A percentile compares a stretch with the other conserved stretches of the same genome.
These are phyloP conservation scores for Dascyllus trimaculatus DNA, from an alignment of 2,113 vertebrate genomes.

Conservation along the genomic window DNA sequence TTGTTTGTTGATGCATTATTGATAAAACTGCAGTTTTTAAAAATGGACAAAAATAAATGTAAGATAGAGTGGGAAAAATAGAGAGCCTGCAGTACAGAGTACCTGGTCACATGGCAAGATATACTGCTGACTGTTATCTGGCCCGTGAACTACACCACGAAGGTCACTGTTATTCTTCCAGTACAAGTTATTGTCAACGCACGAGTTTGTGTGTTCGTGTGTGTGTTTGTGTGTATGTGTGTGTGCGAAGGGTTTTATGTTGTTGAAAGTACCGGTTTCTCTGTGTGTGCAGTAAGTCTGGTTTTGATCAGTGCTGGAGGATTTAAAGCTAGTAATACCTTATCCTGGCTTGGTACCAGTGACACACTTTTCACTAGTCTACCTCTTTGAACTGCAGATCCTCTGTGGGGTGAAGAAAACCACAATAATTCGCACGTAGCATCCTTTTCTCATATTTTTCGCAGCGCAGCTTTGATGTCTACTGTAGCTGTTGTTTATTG, in stretches of 20 bases:
- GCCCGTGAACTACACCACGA: constrained; percentile 26
- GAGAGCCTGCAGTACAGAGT: not conserved
- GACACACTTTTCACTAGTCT: constrained; percentile 70
- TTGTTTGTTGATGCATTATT: constrained; percentile 43
- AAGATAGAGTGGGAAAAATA: constrained; percentile 1
- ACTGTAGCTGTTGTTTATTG: constrained; percentile 18
- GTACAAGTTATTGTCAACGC: constrained; percentile 45
- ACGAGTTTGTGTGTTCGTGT: constrained; percentile 1
- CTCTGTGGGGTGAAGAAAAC: constrained; percentile 27
- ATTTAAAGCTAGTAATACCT: constrained; percentile 78
- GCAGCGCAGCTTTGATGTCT: constrained; percentile 19
- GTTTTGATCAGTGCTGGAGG: constrained; percentile 74
- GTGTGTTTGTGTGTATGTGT: constrained; percentile 21
- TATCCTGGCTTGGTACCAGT: constrained; percentile 75
- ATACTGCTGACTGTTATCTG: constrained; percentile 38
- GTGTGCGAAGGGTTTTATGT: not conserved
- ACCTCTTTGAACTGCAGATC: constrained; percentile 67
- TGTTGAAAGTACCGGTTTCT: constrained; percentile 29
- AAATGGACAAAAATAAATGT: constrained; percentile 14
- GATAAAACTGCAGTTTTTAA: constrained; percentile 22
- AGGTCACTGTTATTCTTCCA: constrained; percentile 54
- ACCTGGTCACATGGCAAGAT: constrained; percentile 18
- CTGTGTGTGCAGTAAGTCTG: constrained; percentile 50
- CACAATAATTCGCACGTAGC: constrained; percentile 31
- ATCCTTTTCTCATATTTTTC: constrained; percentile 40